phyloP scores from a whole-genome alignment of 2,888 invertebrate genomes.

The Linyphia triangularis region DNA sequence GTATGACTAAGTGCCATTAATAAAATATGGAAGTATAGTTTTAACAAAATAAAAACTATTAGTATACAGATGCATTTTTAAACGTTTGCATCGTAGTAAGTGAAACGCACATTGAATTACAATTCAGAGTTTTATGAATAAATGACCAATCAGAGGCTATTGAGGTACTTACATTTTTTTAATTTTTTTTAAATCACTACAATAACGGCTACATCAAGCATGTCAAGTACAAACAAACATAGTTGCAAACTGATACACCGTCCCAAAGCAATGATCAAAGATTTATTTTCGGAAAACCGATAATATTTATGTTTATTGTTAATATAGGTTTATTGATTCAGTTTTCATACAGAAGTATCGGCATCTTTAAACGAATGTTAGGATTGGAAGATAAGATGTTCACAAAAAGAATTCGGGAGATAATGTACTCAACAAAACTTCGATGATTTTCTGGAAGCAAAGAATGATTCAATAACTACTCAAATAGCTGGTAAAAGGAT shows the following conservation, averaged over 20 bases:
- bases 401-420: too few species aligned
- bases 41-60: too few species aligned
- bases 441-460: too few species aligned
- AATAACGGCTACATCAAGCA: neutral
- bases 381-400: neutral
- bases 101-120: too few species aligned
- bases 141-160: neutral
- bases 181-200: neutral
- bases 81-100: too few species aligned
- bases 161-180: neutral
- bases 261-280: neutral
- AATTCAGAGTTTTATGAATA: neutral
- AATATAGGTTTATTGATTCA: neutral
- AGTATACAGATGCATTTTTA: too few species aligned
- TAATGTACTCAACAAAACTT: too few species aligned
- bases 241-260: neutral
- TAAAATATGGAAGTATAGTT: too few species aligned
- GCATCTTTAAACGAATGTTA: neutral
- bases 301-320: neutral
- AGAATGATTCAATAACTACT: too few species aligned
- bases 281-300: neutral
- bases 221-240: neutral
- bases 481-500: too few species aligned
- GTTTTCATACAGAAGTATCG: neutral
- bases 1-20: too few species aligned